Conservation (phyloP, 2,797 vertebrate species). For the Amblyopsis hoosieri region DNA sequence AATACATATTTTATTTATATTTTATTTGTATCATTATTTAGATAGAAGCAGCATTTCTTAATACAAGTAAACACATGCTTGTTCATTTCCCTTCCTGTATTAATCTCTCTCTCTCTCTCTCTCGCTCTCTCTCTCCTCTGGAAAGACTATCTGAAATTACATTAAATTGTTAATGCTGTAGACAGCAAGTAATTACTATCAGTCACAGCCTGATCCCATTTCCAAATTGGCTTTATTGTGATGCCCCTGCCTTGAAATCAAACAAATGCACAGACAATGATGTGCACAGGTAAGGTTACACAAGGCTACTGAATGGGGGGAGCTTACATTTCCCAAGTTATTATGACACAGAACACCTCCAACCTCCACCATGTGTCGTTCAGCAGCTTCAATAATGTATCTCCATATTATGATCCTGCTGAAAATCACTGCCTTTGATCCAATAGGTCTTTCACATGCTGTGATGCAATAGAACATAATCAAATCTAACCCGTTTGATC, state of each 20-base stretch:
- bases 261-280: conserved; percentile 86
- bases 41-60: neutral
- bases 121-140: conserved; percentile 52
- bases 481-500: conserved; percentile 71
- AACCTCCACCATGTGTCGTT: conserved; percentile 53
- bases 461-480: conserved; percentile 78
- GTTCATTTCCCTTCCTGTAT: neutral
- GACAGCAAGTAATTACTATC: conserved; percentile 88
- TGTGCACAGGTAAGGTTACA: conserved; percentile 72
- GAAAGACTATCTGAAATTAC: conserved; percentile 93
- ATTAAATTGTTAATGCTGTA: conserved; percentile 93
- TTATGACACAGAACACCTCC: conserved; percentile 86
- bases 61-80: neutral
- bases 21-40: too few species aligned
- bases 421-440: conserved; percentile 83
- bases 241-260: conserved; percentile 77
- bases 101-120: neutral
- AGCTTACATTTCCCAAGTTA: conserved; percentile 78
- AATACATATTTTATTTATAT: too few species aligned
- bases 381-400: conserved; percentile 84
- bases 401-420: conserved; percentile 66
- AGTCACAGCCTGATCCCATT: conserved; percentile 85
- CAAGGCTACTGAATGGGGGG: conserved; percentile 71
- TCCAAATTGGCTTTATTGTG: conserved; percentile 85
- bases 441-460: conserved; percentile 70